Percentiles rank a stretch among this genome's conserved stretches.
Evolutionary conservation across 2,888 invertebrate genomes (phyloP).

Genomic region (Cyclophora albipunctata): DNA sequence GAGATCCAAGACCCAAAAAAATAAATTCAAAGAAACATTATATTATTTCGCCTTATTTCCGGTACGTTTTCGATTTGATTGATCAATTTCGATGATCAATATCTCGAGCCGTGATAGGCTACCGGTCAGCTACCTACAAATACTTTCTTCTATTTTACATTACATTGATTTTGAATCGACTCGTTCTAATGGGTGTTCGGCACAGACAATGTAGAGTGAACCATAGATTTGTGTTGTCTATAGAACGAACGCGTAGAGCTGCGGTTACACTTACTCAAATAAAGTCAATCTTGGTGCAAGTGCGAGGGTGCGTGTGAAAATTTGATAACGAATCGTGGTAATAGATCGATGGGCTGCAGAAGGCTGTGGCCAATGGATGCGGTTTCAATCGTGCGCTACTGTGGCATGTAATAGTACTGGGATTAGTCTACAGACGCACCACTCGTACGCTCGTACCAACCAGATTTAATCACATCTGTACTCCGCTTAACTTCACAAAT

Average conservation of each 20-base stretch:
- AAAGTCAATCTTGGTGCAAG: slow-evolving; percentile 69
- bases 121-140: slow-evolving; percentile 48
- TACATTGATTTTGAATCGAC: slow-evolving; percentile 44
- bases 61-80: slow-evolving; percentile 70
- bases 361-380: slow-evolving; percentile 59
- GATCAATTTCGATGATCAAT: slow-evolving; percentile 73
- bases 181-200: slow-evolving; percentile 7
- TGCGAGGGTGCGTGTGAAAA: slow-evolving; percentile 68
- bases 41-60: slow-evolving; percentile 66
- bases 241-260: slow-evolving; percentile 46
- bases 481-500: too few species aligned
- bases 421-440: slow-evolving; percentile 43
- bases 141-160: slow-evolving; percentile 47
- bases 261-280: slow-evolving; percentile 72
- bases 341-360: slow-evolving; percentile 69
- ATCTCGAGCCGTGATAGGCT: slow-evolving; percentile 68
- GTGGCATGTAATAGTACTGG: slow-evolving; percentile 66
- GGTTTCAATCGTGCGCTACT: slow-evolving; percentile 69
- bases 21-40: slow-evolving; percentile 53
- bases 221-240: slow-evolving; percentile 25
- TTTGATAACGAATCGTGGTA: slow-evolving; percentile 67
- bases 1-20: slow-evolving; percentile 41
- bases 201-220: slow-evolving; percentile 45
- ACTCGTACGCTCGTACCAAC: slow-evolving; percentile 9
- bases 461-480: slow-evolving; percentile 13